Evolutionary conservation across 2,797 vertebrate genomes (phyloP).

Genomic region (Tamandua tetradactyla): DNA sequence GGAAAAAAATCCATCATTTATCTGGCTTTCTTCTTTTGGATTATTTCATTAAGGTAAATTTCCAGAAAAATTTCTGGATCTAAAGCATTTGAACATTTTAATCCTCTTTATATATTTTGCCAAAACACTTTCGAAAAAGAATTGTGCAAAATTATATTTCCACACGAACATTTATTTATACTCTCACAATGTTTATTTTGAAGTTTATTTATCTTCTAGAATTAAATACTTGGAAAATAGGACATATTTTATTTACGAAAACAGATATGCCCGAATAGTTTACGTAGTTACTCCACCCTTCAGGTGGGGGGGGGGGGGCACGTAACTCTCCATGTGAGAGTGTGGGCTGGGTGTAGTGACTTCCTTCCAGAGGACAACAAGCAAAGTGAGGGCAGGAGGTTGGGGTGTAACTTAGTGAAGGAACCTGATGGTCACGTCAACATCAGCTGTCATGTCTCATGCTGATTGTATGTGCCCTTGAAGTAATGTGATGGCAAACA

Average conservation of each 20-base stretch:
- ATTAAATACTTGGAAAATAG: background rate
- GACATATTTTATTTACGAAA: background rate
- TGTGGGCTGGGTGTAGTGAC: too few relatives aligned
- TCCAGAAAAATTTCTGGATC: background rate
- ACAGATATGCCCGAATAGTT: background rate
- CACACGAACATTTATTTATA: background rate
- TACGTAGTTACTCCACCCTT: too few relatives aligned
- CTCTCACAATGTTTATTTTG: background rate
- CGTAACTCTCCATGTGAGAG: too few relatives aligned
- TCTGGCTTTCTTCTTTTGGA: background rate
- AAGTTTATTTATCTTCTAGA: background rate
- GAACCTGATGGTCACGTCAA: too few relatives aligned
- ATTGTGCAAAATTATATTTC: background rate
- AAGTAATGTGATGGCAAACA: too few relatives aligned
- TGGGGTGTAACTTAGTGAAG: too few relatives aligned
- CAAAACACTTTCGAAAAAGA: background rate
- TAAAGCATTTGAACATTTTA: background rate
- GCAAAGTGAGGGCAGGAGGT: too few relatives aligned
- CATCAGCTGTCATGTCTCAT: too few relatives aligned
- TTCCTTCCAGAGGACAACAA: too few relatives aligned
- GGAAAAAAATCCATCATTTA: background rate
- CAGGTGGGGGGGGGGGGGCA: too few relatives aligned
- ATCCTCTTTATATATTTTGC: background rate
- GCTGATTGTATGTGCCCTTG: too few relatives aligned
- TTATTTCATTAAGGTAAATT: background rate